Evolutionary conservation across 2,888 invertebrate species (phyloP), one percentile per base, ranked within the genome.

Genomic region (Dolomedes plantarius): DNA sequence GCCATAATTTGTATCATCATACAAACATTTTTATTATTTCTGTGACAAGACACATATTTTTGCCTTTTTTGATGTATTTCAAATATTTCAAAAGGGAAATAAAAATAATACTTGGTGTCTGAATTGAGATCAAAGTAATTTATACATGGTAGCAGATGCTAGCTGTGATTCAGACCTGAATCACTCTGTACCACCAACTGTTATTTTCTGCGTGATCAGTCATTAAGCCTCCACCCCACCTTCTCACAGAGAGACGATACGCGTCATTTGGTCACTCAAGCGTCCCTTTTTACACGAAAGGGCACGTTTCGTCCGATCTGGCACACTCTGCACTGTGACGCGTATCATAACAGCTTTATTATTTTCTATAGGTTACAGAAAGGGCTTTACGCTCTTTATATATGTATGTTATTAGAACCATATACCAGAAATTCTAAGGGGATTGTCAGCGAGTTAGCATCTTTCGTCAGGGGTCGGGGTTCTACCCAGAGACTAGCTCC

Each of bases 211-310:
- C 32, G 67, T 29, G 29, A 67, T 65, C 46, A 13, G 46, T 76
- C 67, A 76, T 80, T 50, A 82, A 82, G 68, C 75, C 71, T 69
- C 56, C 62, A 16, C 71, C 75, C 74, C 62, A 16, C 71, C 64
- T 74, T 46, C 36, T 62, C 19, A 56, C 75, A 73, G 71, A 32
- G 28, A 67, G 39, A 39, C 46, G 32, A 36, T 29, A 46, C 64
- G 62, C 82, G 75, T 82, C 82, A 74, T 82, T 82, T 71, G 82
- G 82, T 82, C 82, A 82, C 50, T 75, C 82, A 75, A 69, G 82
- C 75, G 75, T 76, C 28, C 2, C 62, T 62, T 76, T 75, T 69
- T 62, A 41, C 68, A 64, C 67, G 68, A 29, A 65, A 32, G 28
- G 46, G 73, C 73, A 80, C 73, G 80, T 71, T 81, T 62, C 39